A percentile compares a stretch with the other conserved stretches of the same genome.
Evolutionary conservation across 92 coral and sea anemone genomes (phyloP).

Genomic region (Palythoa caribaeorum): DNA sequence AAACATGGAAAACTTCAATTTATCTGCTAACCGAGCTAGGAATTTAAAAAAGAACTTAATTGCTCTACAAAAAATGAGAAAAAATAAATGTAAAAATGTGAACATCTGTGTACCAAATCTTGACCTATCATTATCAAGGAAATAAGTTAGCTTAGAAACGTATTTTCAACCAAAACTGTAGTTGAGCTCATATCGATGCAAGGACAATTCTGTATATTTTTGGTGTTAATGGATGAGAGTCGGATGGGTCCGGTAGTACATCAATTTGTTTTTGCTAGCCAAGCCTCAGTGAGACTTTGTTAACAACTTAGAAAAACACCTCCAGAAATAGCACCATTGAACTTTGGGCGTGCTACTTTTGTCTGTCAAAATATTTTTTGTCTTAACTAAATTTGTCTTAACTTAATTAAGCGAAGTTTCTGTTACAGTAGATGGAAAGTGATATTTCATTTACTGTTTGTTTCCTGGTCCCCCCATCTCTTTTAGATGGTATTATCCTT

Average conservation of each 20-base stretch:
- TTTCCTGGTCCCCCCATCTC: too few relatives aligned
- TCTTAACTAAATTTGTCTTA: too few relatives aligned
- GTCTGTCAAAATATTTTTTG: not conserved
- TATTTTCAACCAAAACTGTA: conserved; percentile 4
- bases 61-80: not conserved
- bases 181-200: conserved; percentile 1
- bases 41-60: too few relatives aligned
- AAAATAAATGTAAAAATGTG: not conserved
- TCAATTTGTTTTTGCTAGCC: not conserved
- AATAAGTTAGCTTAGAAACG: not conserved
- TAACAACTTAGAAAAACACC: not conserved
- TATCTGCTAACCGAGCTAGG: not conserved
- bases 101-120: not conserved
- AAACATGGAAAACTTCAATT: not conserved
- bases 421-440: too few relatives aligned
- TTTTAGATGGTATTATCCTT: too few relatives aligned
- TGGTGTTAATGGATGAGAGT: not conserved
- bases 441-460: too few relatives aligned
- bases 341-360: not conserved
- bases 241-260: not conserved
- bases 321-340: not conserved
- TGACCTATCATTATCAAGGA: not conserved
- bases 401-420: too few relatives aligned
- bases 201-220: conserved; percentile 1
- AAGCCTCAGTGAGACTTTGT: not conserved